phyloP scores from a whole-genome alignment of 2,113 vertebrate species.

The Platysteira castanea region DNA sequence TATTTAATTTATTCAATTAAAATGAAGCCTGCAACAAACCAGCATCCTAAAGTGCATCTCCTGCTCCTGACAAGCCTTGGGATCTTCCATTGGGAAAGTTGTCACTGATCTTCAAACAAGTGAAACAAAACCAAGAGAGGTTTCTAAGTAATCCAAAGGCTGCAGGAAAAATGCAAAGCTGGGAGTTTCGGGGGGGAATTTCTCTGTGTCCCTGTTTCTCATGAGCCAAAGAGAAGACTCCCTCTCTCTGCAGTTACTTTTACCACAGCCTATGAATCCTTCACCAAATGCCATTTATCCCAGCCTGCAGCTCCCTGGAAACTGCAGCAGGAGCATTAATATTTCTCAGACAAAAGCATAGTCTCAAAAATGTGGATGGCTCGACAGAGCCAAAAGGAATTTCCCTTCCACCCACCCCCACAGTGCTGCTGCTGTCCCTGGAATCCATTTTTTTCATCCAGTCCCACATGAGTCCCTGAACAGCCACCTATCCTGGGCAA shows the following conservation, averaged over 20 bases:
- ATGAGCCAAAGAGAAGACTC: neutral
- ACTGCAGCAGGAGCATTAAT: neutral
- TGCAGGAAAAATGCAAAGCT: neutral
- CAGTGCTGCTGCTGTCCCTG: neutral
- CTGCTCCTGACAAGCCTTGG: neutral
- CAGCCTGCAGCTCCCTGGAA: neutral
- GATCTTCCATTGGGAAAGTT: neutral
- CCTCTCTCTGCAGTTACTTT: neutral
- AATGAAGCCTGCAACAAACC: neutral
- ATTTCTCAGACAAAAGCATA: neutral
- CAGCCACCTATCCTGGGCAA: neutral
- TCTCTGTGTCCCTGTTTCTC: neutral
- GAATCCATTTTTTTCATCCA: neutral
- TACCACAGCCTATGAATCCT: neutral
- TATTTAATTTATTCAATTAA: neutral
- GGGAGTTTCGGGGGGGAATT: accelerated
- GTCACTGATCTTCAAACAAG: neutral
- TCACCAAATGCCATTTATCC: neutral
- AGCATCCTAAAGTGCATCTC: neutral
- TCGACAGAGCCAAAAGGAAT: neutral
- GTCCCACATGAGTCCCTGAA: accelerated
- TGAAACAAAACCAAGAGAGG: neutral
- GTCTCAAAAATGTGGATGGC: neutral
- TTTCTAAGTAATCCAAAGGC: neutral
- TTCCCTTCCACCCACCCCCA: neutral